phyloP scores from a whole-genome alignment of 2,113 vertebrate species.

The Ceratotherium simum region DNA sequence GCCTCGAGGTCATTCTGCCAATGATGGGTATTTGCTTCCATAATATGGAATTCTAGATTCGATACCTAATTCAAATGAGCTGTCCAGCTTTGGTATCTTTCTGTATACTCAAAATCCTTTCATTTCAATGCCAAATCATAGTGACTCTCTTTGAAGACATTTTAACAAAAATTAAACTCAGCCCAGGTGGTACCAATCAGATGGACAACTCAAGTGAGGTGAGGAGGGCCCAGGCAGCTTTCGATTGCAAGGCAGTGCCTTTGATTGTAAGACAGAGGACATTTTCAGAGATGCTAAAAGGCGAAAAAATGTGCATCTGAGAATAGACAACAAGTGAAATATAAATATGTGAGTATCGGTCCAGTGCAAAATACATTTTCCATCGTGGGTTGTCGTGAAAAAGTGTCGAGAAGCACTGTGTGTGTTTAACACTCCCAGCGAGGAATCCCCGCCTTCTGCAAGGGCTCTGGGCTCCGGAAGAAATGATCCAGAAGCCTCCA shows the following conservation, averaged over 20 bases:
- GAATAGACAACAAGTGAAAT: too few species aligned
- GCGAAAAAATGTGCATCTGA: neutral
- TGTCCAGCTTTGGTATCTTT: neutral
- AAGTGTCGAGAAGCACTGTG: rapidly evolving
- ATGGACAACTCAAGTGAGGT: rapidly evolving
- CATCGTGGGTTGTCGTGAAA: rapidly evolving
- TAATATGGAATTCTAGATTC: rapidly evolving
- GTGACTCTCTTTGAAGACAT: neutral
- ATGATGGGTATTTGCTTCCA: rapidly evolving
- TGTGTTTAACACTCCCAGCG: rapidly evolving
- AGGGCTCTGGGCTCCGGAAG: rapidly evolving
- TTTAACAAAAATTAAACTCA: neutral
- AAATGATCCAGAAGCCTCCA: neutral
- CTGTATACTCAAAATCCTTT: neutral
- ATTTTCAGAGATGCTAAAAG: neutral
- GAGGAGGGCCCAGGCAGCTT: neutral
- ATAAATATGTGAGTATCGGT: rapidly evolving
- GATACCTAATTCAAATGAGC: rapidly evolving
- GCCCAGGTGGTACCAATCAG: rapidly evolving
- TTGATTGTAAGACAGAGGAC: neutral
- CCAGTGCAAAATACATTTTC: rapidly evolving
- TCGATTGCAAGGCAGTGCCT: rapidly evolving
- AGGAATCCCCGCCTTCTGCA: neutral
- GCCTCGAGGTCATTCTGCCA: neutral
- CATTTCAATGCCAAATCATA: neutral